Conservation (phyloP, 2,113 vertebrate genomes). For the Ornithorhynchus anatinus region DNA sequence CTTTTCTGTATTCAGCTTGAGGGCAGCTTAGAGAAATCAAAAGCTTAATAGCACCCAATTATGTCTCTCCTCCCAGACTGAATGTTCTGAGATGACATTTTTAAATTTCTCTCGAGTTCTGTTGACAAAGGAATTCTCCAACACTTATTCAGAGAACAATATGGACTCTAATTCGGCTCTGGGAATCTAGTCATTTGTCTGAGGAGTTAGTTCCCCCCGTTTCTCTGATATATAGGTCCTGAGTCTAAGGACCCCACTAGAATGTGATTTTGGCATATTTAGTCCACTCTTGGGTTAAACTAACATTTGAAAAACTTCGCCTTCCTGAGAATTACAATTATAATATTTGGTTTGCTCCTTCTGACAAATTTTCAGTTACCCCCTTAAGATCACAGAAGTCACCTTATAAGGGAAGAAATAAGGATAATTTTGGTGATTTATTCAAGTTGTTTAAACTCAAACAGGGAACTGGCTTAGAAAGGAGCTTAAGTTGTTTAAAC, state of each 20-base stretch:
- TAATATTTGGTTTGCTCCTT: background rate
- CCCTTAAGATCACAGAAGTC: background rate
- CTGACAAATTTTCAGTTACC: background rate
- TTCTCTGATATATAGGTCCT: conserved; percentile 3
- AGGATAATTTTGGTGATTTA: background rate
- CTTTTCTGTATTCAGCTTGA: background rate
- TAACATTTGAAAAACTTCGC: background rate
- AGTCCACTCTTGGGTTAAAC: background rate
- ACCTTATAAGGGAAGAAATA: background rate
- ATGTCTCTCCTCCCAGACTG: background rate
- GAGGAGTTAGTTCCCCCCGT: background rate
- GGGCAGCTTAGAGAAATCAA: background rate
- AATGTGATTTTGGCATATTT: background rate
- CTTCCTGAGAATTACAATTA: background rate
- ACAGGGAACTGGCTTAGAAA: background rate
- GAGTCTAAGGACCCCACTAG: conserved; percentile 7
- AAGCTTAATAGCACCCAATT: background rate
- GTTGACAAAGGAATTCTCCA: background rate
- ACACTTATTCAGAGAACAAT: background rate
- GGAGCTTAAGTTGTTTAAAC: conserved; percentile 1
- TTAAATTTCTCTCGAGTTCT: background rate
- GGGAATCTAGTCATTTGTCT: conserved; percentile 9
- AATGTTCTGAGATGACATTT: background rate
- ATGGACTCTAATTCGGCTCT: conserved; percentile 15
- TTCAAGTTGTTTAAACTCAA: background rate